Evolutionary conservation across 2,113 vertebrate genomes (phyloP).

Genomic region (Rhodinocichla rosea): DNA sequence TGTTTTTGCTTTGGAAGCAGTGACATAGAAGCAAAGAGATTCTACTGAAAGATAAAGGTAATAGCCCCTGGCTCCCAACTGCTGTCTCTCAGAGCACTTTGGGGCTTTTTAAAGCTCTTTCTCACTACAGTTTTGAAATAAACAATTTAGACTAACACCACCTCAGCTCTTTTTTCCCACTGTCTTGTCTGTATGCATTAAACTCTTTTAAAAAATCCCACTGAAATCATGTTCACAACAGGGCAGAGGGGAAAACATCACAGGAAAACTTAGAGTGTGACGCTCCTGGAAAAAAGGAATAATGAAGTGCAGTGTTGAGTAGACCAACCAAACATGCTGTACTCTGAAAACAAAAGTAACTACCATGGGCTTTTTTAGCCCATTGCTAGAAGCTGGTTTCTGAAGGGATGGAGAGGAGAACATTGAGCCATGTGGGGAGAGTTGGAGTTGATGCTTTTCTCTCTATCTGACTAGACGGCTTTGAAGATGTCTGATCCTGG

Average conservation of each 20-base stretch:
- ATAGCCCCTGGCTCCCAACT: not conserved
- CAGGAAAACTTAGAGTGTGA: not conserved
- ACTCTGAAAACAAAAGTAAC: not conserved
- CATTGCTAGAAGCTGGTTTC: not conserved
- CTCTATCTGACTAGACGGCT: not conserved
- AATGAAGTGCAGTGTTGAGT: not conserved
- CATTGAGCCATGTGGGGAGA: accelerated
- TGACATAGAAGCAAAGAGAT: not conserved
- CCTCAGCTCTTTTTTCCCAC: not conserved
- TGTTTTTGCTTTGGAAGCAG: not conserved
- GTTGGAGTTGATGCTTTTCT: not conserved
- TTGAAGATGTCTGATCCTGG: not conserved
- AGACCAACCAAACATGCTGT: not conserved
- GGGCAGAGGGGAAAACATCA: not conserved
- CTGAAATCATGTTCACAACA: not conserved
- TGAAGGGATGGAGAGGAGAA: not conserved
- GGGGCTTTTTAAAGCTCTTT: not conserved
- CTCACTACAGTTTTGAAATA: not conserved
- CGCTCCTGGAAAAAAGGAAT: not conserved
- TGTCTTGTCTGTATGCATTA: not conserved
- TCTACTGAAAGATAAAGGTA: not conserved
- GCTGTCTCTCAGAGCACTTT: not conserved
- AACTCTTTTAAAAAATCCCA: not conserved
- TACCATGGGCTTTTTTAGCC: not conserved
- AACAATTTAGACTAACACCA: not conserved